Evolutionary conservation across 2,113 vertebrate genomes (phyloP).

Genomic region (Rhadina sibilatrix): DNA sequence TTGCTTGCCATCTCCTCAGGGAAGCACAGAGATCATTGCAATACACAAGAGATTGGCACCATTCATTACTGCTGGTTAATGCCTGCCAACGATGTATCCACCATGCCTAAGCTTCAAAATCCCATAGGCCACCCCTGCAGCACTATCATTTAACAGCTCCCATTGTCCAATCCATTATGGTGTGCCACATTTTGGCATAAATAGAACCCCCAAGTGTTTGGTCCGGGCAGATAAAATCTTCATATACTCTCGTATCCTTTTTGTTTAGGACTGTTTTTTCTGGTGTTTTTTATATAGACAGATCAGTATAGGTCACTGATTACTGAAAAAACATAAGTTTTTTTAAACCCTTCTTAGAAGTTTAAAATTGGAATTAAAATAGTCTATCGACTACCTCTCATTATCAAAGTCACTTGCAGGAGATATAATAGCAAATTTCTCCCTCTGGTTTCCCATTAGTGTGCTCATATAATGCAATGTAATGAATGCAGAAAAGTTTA

Average conservation of each 20-base stretch:
- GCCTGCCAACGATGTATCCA: neutral
- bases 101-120: neutral
- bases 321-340: neutral
- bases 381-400: neutral
- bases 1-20: neutral
- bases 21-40: neutral
- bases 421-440: neutral
- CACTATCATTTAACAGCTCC: neutral
- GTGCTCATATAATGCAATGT: neutral
- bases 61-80: neutral
- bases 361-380: neutral
- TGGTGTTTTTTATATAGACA: neutral
- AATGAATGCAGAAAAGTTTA: conserved; percentile 2
- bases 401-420: neutral
- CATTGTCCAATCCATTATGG: neutral
- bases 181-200: neutral
- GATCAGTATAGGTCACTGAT: neutral
- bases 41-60: neutral
- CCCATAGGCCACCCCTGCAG: neutral
- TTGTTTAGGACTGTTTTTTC: neutral
- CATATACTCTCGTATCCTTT: neutral
- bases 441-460: neutral
- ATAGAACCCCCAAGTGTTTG: neutral
- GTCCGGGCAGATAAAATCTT: neutral
- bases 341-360: neutral